Percentiles rank a stretch among this genome's conserved stretches.
Conservation (phyloP, 2,113 vertebrate genomes). For the Phasianus colchicus region DNA sequence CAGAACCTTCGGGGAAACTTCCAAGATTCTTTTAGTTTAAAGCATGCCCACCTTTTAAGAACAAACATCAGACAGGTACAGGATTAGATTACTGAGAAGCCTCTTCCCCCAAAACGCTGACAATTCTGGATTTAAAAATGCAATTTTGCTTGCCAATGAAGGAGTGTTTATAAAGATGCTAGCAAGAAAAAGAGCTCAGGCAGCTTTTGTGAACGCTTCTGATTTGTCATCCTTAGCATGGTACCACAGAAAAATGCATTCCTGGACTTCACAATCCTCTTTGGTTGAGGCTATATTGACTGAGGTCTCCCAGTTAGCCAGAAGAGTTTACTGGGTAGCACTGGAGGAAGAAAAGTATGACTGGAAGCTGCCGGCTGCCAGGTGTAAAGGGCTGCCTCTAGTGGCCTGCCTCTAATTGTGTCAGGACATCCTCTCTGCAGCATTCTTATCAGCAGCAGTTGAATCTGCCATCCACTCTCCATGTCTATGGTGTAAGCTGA, state of each 20-base stretch:
- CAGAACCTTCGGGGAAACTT: neutral
- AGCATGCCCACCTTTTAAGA: neutral
- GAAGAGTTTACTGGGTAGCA: neutral
- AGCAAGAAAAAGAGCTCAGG: neutral
- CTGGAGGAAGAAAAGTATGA: neutral
- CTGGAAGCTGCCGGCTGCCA: neutral
- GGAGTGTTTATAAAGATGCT: neutral
- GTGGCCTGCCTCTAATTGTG: neutral
- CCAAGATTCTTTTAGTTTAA: neutral
- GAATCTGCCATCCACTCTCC: neutral
- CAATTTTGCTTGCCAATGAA: neutral
- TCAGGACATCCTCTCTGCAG: neutral
- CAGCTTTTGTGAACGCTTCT: neutral
- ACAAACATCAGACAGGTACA: neutral
- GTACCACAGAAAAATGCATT: neutral
- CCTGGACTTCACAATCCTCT: neutral
- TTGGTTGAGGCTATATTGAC: neutral
- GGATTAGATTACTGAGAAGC: neutral
- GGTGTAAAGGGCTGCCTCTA: neutral
- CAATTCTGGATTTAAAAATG: neutral
- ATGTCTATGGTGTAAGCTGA: neutral
- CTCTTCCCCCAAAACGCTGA: neutral
- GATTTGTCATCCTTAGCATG: neutral
- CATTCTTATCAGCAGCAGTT: fast-evolving
- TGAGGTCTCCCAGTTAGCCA: neutral